Evolutionary conservation across 2,797 vertebrate genomes (phyloP).

Genomic region (Molothrus aeneus): DNA sequence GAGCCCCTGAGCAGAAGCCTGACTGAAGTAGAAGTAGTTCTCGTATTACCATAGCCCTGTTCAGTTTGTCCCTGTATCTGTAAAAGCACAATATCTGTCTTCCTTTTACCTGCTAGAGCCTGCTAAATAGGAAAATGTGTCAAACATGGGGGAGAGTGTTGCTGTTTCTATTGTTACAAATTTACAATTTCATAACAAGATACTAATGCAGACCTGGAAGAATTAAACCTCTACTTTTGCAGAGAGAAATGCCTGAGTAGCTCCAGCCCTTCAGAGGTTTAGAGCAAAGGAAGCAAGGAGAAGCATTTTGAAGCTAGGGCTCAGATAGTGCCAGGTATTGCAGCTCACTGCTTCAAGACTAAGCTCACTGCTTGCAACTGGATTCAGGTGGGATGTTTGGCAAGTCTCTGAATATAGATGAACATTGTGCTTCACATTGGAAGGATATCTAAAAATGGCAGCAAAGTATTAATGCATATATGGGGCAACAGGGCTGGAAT

Average conservation of each 20-base stretch:
- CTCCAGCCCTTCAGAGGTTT: not conserved
- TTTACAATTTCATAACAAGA: not conserved
- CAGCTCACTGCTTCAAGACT: not conserved
- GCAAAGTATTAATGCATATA: not conserved
- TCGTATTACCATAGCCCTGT: not conserved
- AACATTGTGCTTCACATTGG: not conserved
- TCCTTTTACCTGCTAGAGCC: not conserved
- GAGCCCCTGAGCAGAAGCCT: not conserved
- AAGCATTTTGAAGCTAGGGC: not conserved
- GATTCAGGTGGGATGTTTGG: not conserved
- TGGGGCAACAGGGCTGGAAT: not conserved
- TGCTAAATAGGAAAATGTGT: not conserved
- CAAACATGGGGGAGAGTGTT: not conserved
- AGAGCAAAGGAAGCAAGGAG: not conserved
- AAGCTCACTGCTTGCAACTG: not conserved
- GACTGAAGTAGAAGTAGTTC: not conserved
- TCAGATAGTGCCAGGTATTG: not conserved
- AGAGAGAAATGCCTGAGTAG: not conserved
- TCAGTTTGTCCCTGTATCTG: not conserved
- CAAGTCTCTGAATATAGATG: not conserved
- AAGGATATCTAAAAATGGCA: not conserved
- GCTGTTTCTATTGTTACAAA: not conserved
- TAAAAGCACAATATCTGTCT: not conserved
- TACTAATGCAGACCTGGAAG: not conserved
- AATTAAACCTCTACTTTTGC: not conserved